These are phyloP conservation scores for Loriculus beryllinus DNA, from an alignment of 2,797 vertebrate species.

Conservation along the genomic window DNA sequence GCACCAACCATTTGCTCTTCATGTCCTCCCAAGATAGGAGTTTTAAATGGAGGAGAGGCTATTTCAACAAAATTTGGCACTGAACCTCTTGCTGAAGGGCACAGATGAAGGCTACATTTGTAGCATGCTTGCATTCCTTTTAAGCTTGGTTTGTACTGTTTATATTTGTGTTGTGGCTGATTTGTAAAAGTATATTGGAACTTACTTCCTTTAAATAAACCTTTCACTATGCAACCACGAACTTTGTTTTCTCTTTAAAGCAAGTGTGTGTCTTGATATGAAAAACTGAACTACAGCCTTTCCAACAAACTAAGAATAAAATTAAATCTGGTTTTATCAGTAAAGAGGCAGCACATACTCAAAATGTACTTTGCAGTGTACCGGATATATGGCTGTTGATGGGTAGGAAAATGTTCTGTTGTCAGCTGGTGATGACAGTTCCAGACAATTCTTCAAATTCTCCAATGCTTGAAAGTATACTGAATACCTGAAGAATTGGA, in stretches of 20 bases:
- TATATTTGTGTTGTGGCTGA: constrained; percentile 64
- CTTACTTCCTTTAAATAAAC: constrained; percentile 74
- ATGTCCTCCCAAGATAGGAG: constrained; percentile 21
- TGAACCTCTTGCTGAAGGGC: constrained; percentile 50
- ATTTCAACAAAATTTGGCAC: constrained; percentile 29
- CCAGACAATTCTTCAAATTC: neutral
- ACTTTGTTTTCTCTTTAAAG: constrained; percentile 2
- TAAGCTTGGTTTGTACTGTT: constrained; percentile 58
- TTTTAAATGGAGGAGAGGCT: constrained; percentile 24
- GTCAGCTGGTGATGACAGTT: neutral
- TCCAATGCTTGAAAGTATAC: neutral
- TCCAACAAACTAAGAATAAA: neutral
- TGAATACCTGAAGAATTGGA: neutral
- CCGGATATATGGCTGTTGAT: neutral
- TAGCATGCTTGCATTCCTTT: constrained; percentile 49
- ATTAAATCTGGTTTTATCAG: neutral
- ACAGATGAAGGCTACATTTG: constrained; percentile 25
- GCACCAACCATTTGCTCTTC: constrained; percentile 3
- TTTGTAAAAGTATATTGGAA: constrained; percentile 70
- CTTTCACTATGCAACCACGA: constrained; percentile 73
- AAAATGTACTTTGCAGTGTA: neutral
- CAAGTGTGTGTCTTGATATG: neutral
- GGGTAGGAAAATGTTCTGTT: neutral
- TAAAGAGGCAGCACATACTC: neutral
- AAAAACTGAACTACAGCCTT: neutral